Base-by-base conservation (phyloP, 2,888 invertebrate species). In the Cremastinae sp. region DNA sequence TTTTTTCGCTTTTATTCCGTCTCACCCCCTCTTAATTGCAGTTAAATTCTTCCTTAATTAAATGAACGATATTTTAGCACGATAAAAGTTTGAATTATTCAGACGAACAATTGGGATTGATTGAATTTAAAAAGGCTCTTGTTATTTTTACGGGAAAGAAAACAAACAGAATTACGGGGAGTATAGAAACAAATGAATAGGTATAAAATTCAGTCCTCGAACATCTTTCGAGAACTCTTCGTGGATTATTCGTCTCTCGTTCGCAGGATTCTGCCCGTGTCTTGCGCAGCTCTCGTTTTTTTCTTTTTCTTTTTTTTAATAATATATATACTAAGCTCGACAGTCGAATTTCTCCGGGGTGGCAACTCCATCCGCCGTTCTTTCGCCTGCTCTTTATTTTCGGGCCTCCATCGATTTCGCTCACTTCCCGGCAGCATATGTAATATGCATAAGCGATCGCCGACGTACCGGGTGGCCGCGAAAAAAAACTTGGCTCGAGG, bases 371-470 rank as follows among this genome's bases (percentile, higher is more conserved):
- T 64, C 7, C 10, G 62, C 12, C 16, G 16, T 16, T 18, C 20
- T 18, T 12, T n/a, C 2, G 22, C 41, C 41, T 9, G 36, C 4
- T 41, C 41, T 12, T 41, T 41, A 12, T 20, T 14, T 20, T n/a
- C 2, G 49, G 5, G 28, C 28, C 28, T 28, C 28, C 28, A 18
- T 36, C 43, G 18, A 16, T 66, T 43, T 18, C 36, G 18, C 3
- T 38, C 14, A 38, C 41, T 65, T 22, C 43, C 53, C 5, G 28
- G 41, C 43, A 51, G 18, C 7, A n/a, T 45, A 45, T 45, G 14
- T 45, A 45, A 45, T 45, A 45, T 45, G 12, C 45, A 45, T 45
- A 45, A 45, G 45, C 45, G 4, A 45, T 12, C n/a, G 45, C 45
- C 12, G 18, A 7, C 18, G 18, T 18, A 18, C 18, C 18, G 18